A percentile compares a stretch with the other conserved stretches of the same genome.
phyloP scores from a whole-genome alignment of 2,888 invertebrate species.

The Thumatha senex region DNA sequence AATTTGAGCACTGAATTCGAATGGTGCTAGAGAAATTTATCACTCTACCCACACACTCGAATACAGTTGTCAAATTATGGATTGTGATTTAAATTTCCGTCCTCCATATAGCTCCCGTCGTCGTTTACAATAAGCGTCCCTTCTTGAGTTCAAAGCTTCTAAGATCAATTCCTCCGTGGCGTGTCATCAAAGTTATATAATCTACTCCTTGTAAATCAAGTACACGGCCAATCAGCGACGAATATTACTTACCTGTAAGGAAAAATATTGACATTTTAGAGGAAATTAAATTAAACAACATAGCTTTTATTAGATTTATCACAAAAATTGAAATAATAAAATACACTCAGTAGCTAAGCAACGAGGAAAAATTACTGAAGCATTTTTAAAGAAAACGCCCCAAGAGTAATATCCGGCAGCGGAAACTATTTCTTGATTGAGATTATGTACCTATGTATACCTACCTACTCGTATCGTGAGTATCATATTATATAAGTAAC shows the following conservation, averaged over 20 bases:
- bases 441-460: slow-evolving; percentile 19
- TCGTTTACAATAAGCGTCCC: slow-evolving; percentile 2
- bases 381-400: slow-evolving; percentile 31
- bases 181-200: neutral
- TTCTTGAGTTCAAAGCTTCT: slow-evolving; percentile 2
- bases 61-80: slow-evolving; percentile 85
- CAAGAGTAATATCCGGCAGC: slow-evolving; percentile 35
- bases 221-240: slow-evolving; percentile 1
- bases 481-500: neutral
- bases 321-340: slow-evolving; percentile 3
- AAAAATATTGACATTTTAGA: neutral
- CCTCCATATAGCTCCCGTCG: neutral
- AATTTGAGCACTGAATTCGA: slow-evolving; percentile 86
- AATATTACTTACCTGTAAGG: slow-evolving; percentile 10
- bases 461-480: slow-evolving; percentile 2
- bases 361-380: slow-evolving; percentile 4
- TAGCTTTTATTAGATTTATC: neutral
- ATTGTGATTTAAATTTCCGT: slow-evolving; percentile 9
- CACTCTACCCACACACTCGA: slow-evolving; percentile 86
- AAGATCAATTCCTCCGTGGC: slow-evolving; percentile 1
- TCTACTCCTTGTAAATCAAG: slow-evolving; percentile 1
- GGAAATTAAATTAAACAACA: neutral
- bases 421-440: slow-evolving; percentile 43
- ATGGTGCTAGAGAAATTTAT: slow-evolving; percentile 86
- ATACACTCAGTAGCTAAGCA: neutral